Conservation (phyloP, 2,113 vertebrate genomes). For the Urocitellus parryii region DNA sequence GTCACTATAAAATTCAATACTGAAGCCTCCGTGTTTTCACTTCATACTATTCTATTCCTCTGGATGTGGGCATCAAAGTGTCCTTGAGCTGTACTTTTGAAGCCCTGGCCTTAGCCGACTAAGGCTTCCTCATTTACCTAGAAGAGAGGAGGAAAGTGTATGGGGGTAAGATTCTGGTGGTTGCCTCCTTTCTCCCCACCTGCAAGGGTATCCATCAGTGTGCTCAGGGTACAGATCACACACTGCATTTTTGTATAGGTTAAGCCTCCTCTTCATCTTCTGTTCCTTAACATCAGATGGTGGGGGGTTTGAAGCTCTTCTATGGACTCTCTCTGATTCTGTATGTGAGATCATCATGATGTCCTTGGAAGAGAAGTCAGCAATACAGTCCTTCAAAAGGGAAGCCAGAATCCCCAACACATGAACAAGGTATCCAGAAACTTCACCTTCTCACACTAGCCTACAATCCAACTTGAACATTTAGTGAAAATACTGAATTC, state of each 20-base stretch:
- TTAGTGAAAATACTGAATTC: background rate
- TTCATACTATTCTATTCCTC: background rate
- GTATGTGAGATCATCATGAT: background rate
- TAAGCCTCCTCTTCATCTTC: too few relatives aligned
- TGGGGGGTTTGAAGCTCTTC: background rate
- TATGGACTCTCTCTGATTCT: background rate
- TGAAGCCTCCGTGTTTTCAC: background rate
- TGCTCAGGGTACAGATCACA: background rate
- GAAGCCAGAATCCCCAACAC: too few relatives aligned
- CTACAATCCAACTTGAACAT: background rate
- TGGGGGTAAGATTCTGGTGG: background rate
- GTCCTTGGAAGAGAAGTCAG: background rate
- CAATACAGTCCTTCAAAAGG: background rate
- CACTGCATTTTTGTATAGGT: background rate
- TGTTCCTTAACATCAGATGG: background rate
- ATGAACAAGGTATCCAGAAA: background rate
- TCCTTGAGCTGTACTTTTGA: background rate
- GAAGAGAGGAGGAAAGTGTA: background rate
- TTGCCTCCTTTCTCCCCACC: rapidly evolving
- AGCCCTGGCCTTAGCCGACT: background rate
- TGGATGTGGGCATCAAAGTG: background rate
- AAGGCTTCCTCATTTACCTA: background rate
- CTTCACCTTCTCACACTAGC: background rate
- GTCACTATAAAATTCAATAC: background rate
- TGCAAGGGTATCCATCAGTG: background rate